These are phyloP conservation scores for Aspiorhynchus laticeps DNA, from an alignment of 2,113 vertebrate genomes.

Conservation along the genomic window DNA sequence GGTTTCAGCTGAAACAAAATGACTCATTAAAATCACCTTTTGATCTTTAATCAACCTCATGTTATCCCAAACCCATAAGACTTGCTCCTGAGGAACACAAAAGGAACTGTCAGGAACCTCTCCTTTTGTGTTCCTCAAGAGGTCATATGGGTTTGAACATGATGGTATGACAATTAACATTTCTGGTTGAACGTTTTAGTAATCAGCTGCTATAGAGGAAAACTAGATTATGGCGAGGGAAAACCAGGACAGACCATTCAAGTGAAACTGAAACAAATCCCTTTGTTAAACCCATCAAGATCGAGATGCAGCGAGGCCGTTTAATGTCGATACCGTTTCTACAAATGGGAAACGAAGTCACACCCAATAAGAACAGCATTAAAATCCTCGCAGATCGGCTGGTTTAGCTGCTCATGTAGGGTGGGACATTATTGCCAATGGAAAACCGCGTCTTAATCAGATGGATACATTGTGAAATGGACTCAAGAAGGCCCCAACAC, in stretches of 20 bases:
- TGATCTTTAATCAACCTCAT: not conserved
- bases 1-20: conserved; percentile 69
- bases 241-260: conserved; percentile 50
- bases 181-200: not conserved
- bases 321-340: not conserved
- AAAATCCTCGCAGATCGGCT: too few relatives aligned
- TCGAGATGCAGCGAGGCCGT: not conserved
- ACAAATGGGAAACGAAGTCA: not conserved
- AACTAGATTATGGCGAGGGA: not conserved
- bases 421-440: not conserved
- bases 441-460: not conserved
- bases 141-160: not conserved
- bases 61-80: not conserved
- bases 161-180: not conserved
- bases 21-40: not conserved
- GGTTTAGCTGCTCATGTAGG: not conserved
- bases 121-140: not conserved
- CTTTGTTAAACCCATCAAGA: conserved; percentile 27
- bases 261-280: conserved; percentile 40
- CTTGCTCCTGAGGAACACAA: not conserved
- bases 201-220: not conserved
- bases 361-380: not conserved
- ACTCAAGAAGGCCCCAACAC: conserved; percentile 20
- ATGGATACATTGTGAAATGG: not conserved
- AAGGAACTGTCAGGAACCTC: not conserved